Evolutionary conservation across 30 jellyfish, hydroid and myxozoan species (phyloP).

Genomic region (Clytia hemisphaerica): DNA sequence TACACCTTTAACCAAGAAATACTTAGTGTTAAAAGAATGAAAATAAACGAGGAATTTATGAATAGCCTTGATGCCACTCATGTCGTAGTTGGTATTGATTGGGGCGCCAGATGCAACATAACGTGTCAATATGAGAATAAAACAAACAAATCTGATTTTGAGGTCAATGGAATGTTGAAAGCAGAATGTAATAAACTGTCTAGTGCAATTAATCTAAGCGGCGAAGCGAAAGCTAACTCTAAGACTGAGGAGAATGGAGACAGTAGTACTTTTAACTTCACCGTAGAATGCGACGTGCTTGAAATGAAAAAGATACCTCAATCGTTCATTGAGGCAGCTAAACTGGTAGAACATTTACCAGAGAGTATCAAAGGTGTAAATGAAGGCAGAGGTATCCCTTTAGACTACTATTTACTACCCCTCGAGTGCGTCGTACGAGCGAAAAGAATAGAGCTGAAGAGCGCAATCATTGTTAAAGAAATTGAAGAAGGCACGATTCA

Average conservation of each 20-base stretch:
- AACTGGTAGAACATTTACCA: constrained; percentile 33
- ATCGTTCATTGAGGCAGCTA: constrained; percentile 35
- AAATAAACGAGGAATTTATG: constrained; percentile 19
- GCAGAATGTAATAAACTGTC: constrained; percentile 38
- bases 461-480: too few species aligned
- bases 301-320: constrained; percentile 39
- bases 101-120: constrained; percentile 65
- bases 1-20: constrained; percentile 44
- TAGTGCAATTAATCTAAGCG: constrained; percentile 14
- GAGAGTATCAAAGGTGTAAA: constrained; percentile 20
- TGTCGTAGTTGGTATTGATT: constrained; percentile 52
- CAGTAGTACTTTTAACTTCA: constrained; percentile 31
- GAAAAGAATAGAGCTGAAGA: constrained; percentile 43
- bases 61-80: constrained; percentile 51
- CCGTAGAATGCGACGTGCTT: constrained; percentile 42
- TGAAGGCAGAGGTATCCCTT: constrained; percentile 50
- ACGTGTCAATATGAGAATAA: constrained; percentile 27
- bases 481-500: background rate
- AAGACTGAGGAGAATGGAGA: constrained; percentile 1
- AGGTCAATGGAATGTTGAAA: constrained; percentile 31
- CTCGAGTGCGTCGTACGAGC: constrained; percentile 14
- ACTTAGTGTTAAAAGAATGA: constrained; percentile 28
- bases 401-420: constrained; percentile 25
- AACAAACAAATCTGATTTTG: constrained; percentile 25
- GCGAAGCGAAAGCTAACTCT: constrained; percentile 34